Percentiles rank a stretch among this genome's conserved stretches.
These are phyloP conservation scores for Ellobius talpinus DNA, from an alignment of 2,113 vertebrate genomes.

Conservation along the genomic window DNA sequence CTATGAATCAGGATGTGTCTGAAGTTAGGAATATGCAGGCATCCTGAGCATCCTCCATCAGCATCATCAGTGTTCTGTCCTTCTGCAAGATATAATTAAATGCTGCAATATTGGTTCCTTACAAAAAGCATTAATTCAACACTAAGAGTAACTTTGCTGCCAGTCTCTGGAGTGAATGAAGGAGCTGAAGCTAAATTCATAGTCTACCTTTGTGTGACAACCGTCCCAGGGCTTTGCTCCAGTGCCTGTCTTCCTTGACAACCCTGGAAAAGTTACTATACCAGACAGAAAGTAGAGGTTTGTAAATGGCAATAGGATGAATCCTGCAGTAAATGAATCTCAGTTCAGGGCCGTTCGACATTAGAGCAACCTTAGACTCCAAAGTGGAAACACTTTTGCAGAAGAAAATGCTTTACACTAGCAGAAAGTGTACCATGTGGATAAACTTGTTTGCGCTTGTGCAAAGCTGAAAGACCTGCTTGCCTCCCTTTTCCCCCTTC, in stretches of 20 bases:
- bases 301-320: not conserved
- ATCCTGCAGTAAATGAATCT: not conserved
- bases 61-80: conserved; percentile 28
- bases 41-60: not conserved
- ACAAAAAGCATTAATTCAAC: conserved; percentile 46
- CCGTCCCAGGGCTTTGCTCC: conserved; percentile 40
- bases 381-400: conserved; percentile 2
- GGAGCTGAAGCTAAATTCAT: conserved; percentile 65
- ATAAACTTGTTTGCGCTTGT: conserved; percentile 5
- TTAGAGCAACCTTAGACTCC: conserved; percentile 34
- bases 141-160: conserved; percentile 46
- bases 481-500: not conserved
- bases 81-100: conserved; percentile 53
- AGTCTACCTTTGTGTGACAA: conserved; percentile 71
- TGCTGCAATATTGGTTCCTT: conserved; percentile 45
- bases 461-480: not conserved
- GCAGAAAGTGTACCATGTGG: conserved; percentile 4
- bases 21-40: not conserved
- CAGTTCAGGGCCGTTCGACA: not conserved
- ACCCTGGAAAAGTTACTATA: conserved; percentile 32
- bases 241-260: conserved; percentile 6
- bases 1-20: not conserved
- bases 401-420: conserved; percentile 39
- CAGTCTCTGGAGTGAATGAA: conserved; percentile 72
- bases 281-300: conserved; percentile 44